Conservation (phyloP, 2,797 vertebrate genomes). For the Pteronotus mesoamericanus region DNA sequence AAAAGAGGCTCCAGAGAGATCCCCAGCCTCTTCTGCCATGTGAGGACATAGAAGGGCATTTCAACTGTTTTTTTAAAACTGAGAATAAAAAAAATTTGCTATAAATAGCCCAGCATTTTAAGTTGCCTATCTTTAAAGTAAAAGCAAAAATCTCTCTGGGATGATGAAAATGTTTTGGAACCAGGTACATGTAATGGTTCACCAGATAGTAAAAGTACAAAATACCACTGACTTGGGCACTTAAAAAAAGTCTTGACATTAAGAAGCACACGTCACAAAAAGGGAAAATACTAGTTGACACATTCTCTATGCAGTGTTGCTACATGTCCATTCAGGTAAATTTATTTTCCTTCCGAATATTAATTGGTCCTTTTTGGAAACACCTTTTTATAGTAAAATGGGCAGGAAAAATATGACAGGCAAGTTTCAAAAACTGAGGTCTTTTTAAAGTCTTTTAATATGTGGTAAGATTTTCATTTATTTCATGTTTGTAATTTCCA, state of each 20-base stretch:
- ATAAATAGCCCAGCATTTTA: background rate
- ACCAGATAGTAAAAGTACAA: background rate
- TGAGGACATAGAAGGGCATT: too few species aligned
- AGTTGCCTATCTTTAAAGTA: slow-evolving; percentile 9
- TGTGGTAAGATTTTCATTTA: background rate
- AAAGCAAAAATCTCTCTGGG: background rate
- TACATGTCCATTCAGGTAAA: background rate
- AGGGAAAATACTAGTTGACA: background rate
- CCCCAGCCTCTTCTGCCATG: background rate
- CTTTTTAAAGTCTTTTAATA: slow-evolving; percentile 4
- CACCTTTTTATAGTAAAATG: background rate
- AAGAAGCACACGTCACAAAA: background rate
- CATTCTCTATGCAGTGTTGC: background rate
- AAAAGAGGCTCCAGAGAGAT: background rate
- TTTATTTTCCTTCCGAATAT: slow-evolving; percentile 32
- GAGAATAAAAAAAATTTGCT: background rate
- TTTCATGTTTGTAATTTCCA: background rate
- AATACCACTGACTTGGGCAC: background rate
- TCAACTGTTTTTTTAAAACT: background rate
- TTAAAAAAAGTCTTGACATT: background rate
- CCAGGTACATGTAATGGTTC: background rate
- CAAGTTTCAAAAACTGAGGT: background rate
- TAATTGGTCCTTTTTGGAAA: background rate
- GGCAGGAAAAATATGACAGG: background rate
- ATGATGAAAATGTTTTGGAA: background rate